phyloP scores from a whole-genome alignment of 2,888 invertebrate genomes.

The Harpagoxenus sublaevis region DNA sequence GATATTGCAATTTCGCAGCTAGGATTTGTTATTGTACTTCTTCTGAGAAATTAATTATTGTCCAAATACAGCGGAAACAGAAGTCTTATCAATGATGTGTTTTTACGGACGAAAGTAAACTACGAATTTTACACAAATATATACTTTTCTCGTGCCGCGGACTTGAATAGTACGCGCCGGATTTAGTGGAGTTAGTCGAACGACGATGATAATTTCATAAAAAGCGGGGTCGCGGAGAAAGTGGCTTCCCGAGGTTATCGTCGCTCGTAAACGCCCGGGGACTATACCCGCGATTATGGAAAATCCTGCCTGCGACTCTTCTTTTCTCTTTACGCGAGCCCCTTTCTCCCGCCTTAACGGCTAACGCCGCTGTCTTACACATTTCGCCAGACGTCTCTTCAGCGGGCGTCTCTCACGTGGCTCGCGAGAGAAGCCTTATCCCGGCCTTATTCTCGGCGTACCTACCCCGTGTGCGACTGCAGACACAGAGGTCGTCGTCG shows the following conservation, averaged over 20 bases:
- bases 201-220: conserved; percentile 36
- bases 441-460: conserved; percentile 59
- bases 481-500: conserved; percentile 39
- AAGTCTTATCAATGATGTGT: neutral
- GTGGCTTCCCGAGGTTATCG: conserved; percentile 49
- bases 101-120: neutral
- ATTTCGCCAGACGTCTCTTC: conserved; percentile 41
- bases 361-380: conserved; percentile 1
- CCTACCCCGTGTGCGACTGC: conserved; percentile 65
- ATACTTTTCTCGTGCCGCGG: neutral
- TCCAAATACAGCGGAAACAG: neutral
- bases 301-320: conserved; percentile 68
- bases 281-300: conserved; percentile 68
- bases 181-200: conserved; percentile 24
- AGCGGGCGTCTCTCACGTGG: conserved; percentile 76
- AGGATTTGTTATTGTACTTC: neutral
- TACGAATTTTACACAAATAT: neutral
- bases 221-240: neutral
- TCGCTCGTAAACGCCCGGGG: conserved; percentile 54
- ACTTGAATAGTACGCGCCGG: neutral
- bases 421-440: conserved; percentile 46
- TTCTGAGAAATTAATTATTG: neutral
- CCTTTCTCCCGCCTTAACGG: neutral
- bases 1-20: neutral
- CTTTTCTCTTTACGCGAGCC: conserved; percentile 47